Evolutionary conservation across 2,113 vertebrate species (phyloP).

Genomic region (Spea multiplicata): DNA sequence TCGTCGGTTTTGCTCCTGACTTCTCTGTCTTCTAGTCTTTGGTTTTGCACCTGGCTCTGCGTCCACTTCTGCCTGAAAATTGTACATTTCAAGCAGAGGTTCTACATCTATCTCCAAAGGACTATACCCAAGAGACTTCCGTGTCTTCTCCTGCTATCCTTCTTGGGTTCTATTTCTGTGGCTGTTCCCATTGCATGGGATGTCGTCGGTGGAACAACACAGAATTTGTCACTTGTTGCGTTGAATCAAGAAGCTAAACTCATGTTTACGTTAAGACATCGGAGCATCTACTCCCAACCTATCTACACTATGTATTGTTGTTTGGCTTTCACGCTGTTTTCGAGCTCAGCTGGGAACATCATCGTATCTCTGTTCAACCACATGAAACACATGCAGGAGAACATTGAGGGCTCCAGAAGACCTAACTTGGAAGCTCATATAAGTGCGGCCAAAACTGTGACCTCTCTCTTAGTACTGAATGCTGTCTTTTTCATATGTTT

Average conservation of each 20-base stretch:
- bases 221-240: no score
- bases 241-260: not conserved
- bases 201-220: no score
- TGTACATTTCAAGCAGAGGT: no score
- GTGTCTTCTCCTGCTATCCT: not conserved
- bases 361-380: slow-evolving; percentile 5
- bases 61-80: not conserved
- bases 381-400: not conserved
- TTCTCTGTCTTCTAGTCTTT: not conserved
- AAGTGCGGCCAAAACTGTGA: not conserved
- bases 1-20: not conserved
- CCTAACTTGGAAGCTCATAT: not conserved
- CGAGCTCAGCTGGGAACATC: not conserved
- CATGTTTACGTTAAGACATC: no score
- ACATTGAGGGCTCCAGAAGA: no score
- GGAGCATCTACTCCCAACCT: no score
- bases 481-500: not conserved
- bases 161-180: not conserved
- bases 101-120: no score
- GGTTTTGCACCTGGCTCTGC: slow-evolving; percentile 8
- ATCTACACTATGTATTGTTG: not conserved
- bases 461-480: not conserved
- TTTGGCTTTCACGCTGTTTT: not conserved
- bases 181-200: not conserved
- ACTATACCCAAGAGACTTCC: not conserved